These are phyloP conservation scores for Hyposoter didymator DNA, from an alignment of 2,888 invertebrate genomes.

Conservation along the genomic window DNA sequence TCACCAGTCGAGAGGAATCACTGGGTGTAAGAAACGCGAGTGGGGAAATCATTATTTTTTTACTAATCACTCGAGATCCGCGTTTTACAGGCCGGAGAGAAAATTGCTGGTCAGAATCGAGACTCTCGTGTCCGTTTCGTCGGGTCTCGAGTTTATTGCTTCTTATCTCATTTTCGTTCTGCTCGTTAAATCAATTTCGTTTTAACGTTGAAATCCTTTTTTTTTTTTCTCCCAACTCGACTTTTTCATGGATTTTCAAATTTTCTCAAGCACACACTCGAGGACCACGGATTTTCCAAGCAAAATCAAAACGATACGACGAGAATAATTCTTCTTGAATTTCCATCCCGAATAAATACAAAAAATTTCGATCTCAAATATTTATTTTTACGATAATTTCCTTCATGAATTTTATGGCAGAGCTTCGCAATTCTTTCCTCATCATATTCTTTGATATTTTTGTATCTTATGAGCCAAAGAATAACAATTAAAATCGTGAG, in stretches of 20 bases:
- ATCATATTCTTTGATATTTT: background rate
- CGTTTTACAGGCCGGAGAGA: conserved; percentile 47
- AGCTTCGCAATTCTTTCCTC: background rate
- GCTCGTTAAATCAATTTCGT: conserved; percentile 11
- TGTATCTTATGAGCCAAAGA: background rate
- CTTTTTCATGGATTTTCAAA: too few relatives aligned
- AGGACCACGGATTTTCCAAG: too few relatives aligned
- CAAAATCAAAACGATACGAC: too few relatives aligned
- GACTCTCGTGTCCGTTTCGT: conserved; percentile 41
- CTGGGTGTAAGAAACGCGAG: conserved; percentile 50
- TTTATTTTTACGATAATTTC: background rate
- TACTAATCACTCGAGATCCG: conserved; percentile 72
- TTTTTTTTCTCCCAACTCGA: background rate
- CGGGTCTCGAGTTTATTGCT: conserved; percentile 19
- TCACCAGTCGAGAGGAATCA: conserved; percentile 69
- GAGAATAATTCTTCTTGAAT: too few relatives aligned
- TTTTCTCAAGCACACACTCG: too few relatives aligned
- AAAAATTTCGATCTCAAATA: too few relatives aligned
- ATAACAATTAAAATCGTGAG: background rate
- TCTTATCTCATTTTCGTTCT: conserved; percentile 30
- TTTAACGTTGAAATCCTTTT: background rate
- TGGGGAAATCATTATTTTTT: conserved; percentile 74
- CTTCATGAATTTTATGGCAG: background rate
- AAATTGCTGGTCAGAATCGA: conserved; percentile 58
- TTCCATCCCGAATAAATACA: too few relatives aligned